Base-by-base conservation (phyloP, 2,888 invertebrate species). In the Mesorhabditis sp. region DNA sequence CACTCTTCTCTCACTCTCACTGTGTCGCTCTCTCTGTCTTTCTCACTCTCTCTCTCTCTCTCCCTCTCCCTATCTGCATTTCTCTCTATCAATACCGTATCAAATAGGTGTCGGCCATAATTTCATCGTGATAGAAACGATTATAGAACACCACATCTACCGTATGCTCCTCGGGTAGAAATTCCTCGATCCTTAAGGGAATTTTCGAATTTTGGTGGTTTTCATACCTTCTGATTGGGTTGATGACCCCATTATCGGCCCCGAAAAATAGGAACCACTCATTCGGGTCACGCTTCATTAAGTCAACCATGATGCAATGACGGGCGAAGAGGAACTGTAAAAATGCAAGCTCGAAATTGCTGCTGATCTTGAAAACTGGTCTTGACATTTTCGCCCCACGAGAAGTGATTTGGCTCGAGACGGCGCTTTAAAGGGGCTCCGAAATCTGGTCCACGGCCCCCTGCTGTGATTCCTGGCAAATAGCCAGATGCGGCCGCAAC, bases 171-270 rank as follows among this genome's bases (percentile, higher is more conserved):
- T 0, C 58, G 58, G 58, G 58, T 50, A 50, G 58, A 50, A 2
- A 50, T n/a, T 50, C 58, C 58, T 50, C 58, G 58, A 50, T 50
- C n/a, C 58, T 50, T 10, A 50, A 50, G 6, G 6, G 6, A 13
- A 50, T n/a, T 28, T 28, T 50, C 58, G 2, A 50, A 50, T 50
- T 2, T 13, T 50, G 2, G 1, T 13, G n/a, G 7, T n/a, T 13
- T 50, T 50, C 10, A n/a, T n/a, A 50, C 28, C 28, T 50, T 50
- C 58, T 50, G 10, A 50, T 13, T 2, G 58, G 58, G n/a, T 50
- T 50, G 58, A 50, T 50, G 10, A 50, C 58, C n/a, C 58, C 58
- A 50, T 50, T 50, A 50, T 50, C 58, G 58, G 58, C 58, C 10
- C 58, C 58, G 58, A 50, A 50, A n/a, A 50, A 50, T 13, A 50